phyloP scores from a whole-genome alignment of 92 coral and sea anemone species.

The Parazoanthus atlanticus region DNA sequence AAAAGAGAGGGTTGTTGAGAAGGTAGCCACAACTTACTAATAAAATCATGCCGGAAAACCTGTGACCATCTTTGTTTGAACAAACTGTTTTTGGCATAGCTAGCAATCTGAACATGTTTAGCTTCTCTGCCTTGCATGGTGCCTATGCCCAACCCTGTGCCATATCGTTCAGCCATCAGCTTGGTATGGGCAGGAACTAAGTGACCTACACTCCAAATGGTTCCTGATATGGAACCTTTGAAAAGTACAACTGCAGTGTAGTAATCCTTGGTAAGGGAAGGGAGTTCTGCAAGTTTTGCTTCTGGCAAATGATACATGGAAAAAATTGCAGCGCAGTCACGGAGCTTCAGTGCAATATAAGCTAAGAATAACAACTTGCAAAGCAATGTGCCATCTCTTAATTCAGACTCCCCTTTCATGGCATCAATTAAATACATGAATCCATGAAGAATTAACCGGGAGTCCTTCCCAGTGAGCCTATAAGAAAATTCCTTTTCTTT shows the following conservation, averaged over 20 bases:
- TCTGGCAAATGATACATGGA: constrained; percentile 62
- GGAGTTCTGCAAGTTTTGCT: constrained; percentile 37
- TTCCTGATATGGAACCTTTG: constrained; percentile 40
- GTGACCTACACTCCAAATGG: constrained; percentile 68
- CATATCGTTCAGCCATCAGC: constrained; percentile 64
- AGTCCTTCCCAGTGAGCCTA: constrained; percentile 62
- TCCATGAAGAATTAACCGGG: constrained; percentile 60
- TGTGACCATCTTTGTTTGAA: constrained; percentile 53
- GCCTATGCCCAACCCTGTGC: constrained; percentile 60
- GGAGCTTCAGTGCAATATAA: constrained; percentile 47
- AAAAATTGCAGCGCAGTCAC: constrained; percentile 64
- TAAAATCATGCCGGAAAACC: constrained; percentile 58
- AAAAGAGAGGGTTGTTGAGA: constrained; percentile 60
- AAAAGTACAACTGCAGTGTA: constrained; percentile 62
- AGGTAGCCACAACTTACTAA: constrained; percentile 64
- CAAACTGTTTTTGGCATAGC: constrained; percentile 59
- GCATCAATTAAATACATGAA: constrained; percentile 66
- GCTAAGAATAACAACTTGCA: constrained; percentile 43
- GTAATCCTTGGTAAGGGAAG: constrained; percentile 42
- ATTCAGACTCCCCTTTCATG: constrained; percentile 51
- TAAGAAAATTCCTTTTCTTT: constrained; percentile 65
- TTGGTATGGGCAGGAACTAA: constrained; percentile 61
- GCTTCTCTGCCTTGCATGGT: constrained; percentile 81
- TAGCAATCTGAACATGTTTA: constrained; percentile 65
- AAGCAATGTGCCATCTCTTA: constrained; percentile 41